These are phyloP conservation scores for Tetraneura akinire DNA, from an alignment of 1,140 invertebrate genomes.

Conservation along the genomic window DNA sequence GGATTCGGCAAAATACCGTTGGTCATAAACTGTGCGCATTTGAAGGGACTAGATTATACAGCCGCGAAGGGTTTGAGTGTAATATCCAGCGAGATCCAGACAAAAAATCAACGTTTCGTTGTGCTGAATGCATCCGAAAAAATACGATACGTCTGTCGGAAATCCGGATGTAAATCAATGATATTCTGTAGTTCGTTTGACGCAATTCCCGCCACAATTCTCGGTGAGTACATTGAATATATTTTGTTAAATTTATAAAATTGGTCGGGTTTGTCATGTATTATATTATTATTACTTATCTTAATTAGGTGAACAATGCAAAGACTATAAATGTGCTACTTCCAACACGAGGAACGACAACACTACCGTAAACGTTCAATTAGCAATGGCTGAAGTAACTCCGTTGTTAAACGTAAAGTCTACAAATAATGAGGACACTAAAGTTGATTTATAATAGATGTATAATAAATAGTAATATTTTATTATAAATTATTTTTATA, in stretches of 20 bases:
- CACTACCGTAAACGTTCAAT: conserved; percentile 10
- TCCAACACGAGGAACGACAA: neutral
- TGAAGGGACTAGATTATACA: conserved; percentile 68
- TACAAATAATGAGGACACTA: neutral
- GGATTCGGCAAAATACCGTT: conserved; percentile 69
- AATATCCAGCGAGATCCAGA: conserved; percentile 26
- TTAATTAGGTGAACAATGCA: conserved; percentile 17
- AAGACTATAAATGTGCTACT: neutral
- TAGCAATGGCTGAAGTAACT: neutral
- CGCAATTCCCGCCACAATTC: neutral
- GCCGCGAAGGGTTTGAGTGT: conserved; percentile 62
- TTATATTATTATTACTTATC: too few species aligned
- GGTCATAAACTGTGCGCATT: conserved; percentile 65
- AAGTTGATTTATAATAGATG: neutral
- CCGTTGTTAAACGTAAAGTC: conserved; percentile 1
- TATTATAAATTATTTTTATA: too few species aligned
- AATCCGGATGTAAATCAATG: conserved; percentile 15
- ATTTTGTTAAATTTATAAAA: neutral
- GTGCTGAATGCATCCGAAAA: conserved; percentile 23
- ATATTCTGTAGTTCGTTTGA: conserved; percentile 28
- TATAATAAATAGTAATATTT: too few species aligned
- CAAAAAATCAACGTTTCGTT: conserved; percentile 13
- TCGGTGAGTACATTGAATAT: neutral
- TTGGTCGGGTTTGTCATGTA: too few species aligned
- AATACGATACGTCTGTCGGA: conserved; percentile 16